A percentile compares a stretch with the other conserved stretches of the same genome.
Conservation (phyloP, 2,888 invertebrate genomes). For the Tiliacea aurago region DNA sequence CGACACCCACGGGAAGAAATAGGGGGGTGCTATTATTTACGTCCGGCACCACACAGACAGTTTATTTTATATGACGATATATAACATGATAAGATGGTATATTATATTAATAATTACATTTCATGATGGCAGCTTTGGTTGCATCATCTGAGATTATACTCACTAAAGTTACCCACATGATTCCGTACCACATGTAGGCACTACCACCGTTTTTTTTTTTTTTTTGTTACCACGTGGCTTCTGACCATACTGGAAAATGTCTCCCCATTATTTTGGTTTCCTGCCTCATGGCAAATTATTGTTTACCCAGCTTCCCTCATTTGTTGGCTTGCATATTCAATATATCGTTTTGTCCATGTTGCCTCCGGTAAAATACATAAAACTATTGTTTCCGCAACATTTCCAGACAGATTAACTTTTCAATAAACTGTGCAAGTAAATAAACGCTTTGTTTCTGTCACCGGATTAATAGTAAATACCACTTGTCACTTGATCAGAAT, state of each 20-base stretch:
- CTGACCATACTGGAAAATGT: neutral
- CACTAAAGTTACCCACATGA: neutral
- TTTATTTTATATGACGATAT: too few relatives aligned
- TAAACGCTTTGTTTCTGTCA: constrained; percentile 18
- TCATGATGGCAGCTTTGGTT: neutral
- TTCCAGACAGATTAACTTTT: neutral
- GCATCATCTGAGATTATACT: constrained; percentile 7
- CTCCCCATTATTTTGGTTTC: neutral
- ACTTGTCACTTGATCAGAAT: constrained; percentile 43
- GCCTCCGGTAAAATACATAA: neutral
- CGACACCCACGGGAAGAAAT: too few relatives aligned
- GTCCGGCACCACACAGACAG: too few relatives aligned
- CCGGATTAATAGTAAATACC: constrained; percentile 21
- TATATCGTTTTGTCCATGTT: too few relatives aligned
- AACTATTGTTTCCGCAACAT: neutral
- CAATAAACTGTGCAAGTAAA: constrained; percentile 3
- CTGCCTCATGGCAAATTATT: neutral
- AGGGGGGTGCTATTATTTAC: too few relatives aligned
- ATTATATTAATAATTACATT: neutral
- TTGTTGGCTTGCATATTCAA: neutral
- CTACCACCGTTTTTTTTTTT: neutral
- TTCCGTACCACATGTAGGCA: neutral
- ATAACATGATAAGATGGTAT: too few relatives aligned
- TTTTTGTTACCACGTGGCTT: neutral
- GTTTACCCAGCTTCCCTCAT: neutral